These are phyloP conservation scores for Platyrinchus mystaceus DNA, from an alignment of 2,797 vertebrate species.

Conservation along the genomic window DNA sequence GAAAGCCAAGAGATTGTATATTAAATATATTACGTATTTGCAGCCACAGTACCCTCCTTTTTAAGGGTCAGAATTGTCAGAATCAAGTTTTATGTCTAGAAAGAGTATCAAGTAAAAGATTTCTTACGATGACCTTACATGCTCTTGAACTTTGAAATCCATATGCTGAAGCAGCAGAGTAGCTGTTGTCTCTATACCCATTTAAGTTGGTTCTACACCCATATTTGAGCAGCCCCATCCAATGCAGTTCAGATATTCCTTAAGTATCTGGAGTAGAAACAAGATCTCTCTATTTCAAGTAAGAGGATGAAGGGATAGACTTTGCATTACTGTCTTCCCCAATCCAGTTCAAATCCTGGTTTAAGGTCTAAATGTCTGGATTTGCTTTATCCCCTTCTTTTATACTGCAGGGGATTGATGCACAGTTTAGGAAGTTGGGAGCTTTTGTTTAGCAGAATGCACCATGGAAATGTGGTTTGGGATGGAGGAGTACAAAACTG, in stretches of 20 bases:
- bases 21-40: background rate
- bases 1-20: background rate
- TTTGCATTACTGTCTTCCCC: background rate
- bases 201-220: background rate
- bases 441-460: background rate
- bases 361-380: background rate
- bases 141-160: background rate
- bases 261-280: background rate
- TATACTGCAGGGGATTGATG: background rate
- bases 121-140: background rate
- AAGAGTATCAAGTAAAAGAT: background rate
- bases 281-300: background rate
- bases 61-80: background rate
- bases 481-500: background rate
- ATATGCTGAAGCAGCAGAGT: background rate
- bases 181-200: background rate
- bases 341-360: background rate
- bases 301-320: background rate
- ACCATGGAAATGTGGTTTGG: background rate
- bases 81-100: background rate
- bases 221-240: background rate
- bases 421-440: background rate
- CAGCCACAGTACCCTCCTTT: background rate
- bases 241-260: background rate
- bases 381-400: background rate